Evolutionary conservation across 1,140 invertebrate genomes (phyloP), one percentile per base, ranked within the genome.

Genomic region (Brachionus rubens): DNA sequence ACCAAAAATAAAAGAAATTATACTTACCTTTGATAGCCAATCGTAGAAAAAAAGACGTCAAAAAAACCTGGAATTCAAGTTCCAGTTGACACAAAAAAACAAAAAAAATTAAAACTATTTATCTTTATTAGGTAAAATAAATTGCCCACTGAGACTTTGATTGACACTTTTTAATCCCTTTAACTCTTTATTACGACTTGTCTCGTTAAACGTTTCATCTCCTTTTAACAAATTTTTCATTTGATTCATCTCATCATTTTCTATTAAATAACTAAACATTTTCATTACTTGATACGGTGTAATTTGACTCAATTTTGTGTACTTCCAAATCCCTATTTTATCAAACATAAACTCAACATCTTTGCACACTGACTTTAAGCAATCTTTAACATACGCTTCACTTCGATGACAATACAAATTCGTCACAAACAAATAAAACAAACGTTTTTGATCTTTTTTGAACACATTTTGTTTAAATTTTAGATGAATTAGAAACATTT

Each of bases 341-440:
- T 72, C 33, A 16, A 48, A 14, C n/a, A 65, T 3, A 16, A 1
- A 6, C 10, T 65, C 59, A 3, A 36, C 12, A 19, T 59, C 54
- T 2, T 59, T 59, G 54, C 54, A 59, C 12, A 59, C 3, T 6
- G 28, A 16, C 36, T 59, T 59, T 0, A 59, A 9, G 36, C 54
- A 54, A n/a, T 72, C 50, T 50, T 72, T 36, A 10, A 54, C 24
- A 72, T 50, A 50, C 12, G 2, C 4, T 14, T 54, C 68, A 6
- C 6, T 36, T 28, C 30, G n/a, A 1, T 54, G 43, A 16, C 46
- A 50, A 72, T 40, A 72, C 24, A 72, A 6, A 48, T 52, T 36
- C 16, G 43, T 5, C 10, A 72, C 36, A 40, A 72, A 72, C 46
- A 54, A 50, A 52, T 72, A 54, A 50, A 72, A 72, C 12, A 72